Evolutionary conservation across 2,113 vertebrate genomes (phyloP), one percentile per base, ranked within the genome.

Genomic region (Phoenicopterus ruber): DNA sequence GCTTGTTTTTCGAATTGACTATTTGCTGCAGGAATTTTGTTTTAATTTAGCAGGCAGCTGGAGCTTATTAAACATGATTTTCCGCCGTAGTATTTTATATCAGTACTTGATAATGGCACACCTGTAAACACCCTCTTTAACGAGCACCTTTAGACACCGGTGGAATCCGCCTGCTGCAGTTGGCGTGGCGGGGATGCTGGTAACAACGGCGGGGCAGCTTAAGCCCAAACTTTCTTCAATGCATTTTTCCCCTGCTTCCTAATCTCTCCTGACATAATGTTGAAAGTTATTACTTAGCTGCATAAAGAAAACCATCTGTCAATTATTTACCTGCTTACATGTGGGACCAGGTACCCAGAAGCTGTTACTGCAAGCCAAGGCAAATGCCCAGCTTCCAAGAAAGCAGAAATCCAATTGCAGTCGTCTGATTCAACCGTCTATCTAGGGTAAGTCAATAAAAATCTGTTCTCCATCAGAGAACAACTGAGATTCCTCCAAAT

Each of bases 231-330:
- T 94, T 95, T 84, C 67, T 84, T 90, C 71, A 59, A 22, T 16
- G 62, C 5, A 7, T 86, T 94, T 90, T 71, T 7, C 22, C 40
- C 29, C 47, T 17, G 54, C 66, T 74, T 82, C 90, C 77, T 96
- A 97, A 96, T 96, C 82, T 96, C 61, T 86, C 79, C 57, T 96
- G 94, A 96, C 82, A 82, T 59, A 63, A 96, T 52, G 93, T 65
- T 97, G 95, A 95, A 97, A 97, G 95, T 94, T 96, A 86, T 96
- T 96, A 97, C 95, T 96, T 86, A 92, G 90, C 76, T 84, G 71
- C 90, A 90, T 93, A 86, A 96, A 92, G 94, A 90, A 96, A 95
- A 91, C 91, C 90, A 97, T 95, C 94, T 96, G 95, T 95, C 93
- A 96, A 74, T 91, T 96, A 94, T 95, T 96, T 93, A 96, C 90